phyloP scores from a whole-genome alignment of 2,888 invertebrate genomes.

The Rhodophaea formosa region DNA sequence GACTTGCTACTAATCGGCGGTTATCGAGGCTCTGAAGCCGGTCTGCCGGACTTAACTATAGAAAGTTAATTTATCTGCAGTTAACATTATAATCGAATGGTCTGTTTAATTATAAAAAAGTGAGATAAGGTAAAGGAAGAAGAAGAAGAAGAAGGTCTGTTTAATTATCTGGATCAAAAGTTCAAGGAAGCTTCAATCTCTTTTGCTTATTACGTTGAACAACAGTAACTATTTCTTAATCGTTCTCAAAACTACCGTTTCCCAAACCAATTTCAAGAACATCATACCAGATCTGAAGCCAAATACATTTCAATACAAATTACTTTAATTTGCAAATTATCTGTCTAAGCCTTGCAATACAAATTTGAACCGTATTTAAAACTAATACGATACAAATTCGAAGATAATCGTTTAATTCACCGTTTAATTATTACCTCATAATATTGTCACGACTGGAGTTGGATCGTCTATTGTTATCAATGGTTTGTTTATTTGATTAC shows the following conservation, averaged over 20 bases:
- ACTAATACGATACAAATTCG: background rate
- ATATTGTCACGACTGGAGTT: conserved; percentile 31
- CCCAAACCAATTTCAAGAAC: background rate
- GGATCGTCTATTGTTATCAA: conserved; percentile 11
- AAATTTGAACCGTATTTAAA: conserved; percentile 13
- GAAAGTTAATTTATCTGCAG: no score
- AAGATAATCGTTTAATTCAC: conserved; percentile 26
- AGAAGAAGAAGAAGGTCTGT: no score
- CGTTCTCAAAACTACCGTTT: background rate
- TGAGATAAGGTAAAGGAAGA: no score
- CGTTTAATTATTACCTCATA: conserved; percentile 39
- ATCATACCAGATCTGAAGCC: no score
- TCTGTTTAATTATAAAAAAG: no score
- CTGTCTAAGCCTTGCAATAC: background rate
- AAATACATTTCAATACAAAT: background rate
- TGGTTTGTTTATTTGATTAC: conserved; percentile 4
- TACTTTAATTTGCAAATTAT: background rate
- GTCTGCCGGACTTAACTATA: no score
- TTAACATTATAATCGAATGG: no score
- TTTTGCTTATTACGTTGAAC: background rate
- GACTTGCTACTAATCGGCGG: no score
- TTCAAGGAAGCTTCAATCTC: no score
- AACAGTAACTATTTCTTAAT: background rate
- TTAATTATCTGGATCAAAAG: no score
- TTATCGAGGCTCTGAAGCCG: no score